Conservation (phyloP, 2,888 invertebrate genomes). For the Epistrophe grossulariae region DNA sequence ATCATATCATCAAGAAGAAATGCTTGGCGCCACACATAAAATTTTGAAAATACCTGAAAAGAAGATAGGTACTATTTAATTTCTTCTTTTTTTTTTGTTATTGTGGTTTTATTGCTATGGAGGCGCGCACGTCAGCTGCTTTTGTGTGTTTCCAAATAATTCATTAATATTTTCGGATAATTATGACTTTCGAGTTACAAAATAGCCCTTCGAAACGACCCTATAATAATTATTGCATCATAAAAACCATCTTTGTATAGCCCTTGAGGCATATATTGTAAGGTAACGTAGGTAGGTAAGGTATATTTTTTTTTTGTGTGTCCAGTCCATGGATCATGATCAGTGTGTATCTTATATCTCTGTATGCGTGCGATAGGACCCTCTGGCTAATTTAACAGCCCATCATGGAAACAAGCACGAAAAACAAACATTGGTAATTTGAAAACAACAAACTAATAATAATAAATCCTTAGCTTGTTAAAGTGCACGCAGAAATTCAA, state of each 20-base stretch:
- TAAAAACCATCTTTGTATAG: conserved; percentile 59
- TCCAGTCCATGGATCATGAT: background rate
- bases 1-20: conserved; percentile 19
- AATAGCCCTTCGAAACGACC: conserved; percentile 71
- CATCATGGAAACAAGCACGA: conserved; percentile 46
- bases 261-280: conserved; percentile 18
- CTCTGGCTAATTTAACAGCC: conserved; percentile 54
- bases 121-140: conserved; percentile 73
- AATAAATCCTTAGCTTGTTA: conserved; percentile 74
- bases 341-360: background rate
- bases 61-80: conserved; percentile 13
- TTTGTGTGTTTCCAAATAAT: conserved; percentile 70
- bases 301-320: no score
- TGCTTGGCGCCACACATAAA: conserved; percentile 60
- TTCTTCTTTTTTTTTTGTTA: background rate
- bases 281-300: no score
- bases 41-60: conserved; percentile 41
- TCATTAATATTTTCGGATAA: conserved; percentile 76
- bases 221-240: conserved; percentile 74
- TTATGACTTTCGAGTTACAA: conserved; percentile 74
- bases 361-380: conserved; percentile 29
- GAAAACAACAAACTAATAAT: conserved; percentile 73
- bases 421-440: conserved; percentile 76
- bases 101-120: conserved; percentile 40
- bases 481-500: conserved; percentile 48